Percentiles rank a stretch among this genome's conserved stretches.
Evolutionary conservation across 2,888 invertebrate genomes (phyloP).

Genomic region (Clepsis dumicolana): DNA sequence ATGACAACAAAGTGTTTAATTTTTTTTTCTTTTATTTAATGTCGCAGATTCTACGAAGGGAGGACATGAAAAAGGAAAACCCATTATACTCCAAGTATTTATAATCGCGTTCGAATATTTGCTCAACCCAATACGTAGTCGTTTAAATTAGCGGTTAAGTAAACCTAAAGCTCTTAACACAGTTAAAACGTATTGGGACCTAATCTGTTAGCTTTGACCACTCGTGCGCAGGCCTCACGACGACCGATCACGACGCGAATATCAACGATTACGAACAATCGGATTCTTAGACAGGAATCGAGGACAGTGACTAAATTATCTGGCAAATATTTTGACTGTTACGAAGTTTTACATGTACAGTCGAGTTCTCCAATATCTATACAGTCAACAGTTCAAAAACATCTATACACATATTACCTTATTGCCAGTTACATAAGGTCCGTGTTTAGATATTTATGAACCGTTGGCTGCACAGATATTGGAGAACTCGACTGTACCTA

Average conservation of each 20-base stretch:
- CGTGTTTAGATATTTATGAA: too few relatives aligned
- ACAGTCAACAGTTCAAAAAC: too few relatives aligned
- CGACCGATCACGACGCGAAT: conserved; percentile 25
- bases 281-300: not conserved
- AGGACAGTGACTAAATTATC: not conserved
- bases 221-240: conserved; percentile 37
- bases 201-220: conserved; percentile 22
- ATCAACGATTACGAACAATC: conserved; percentile 1
- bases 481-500: too few relatives aligned
- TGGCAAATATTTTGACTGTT: not conserved
- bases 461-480: too few relatives aligned
- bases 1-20: too few relatives aligned
- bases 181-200: conserved; percentile 11
- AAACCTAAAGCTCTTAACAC: conserved; percentile 12
- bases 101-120: not conserved
- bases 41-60: too few relatives aligned
- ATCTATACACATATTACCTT: too few relatives aligned
- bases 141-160: conserved; percentile 5
- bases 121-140: not conserved
- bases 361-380: too few relatives aligned
- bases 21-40: too few relatives aligned
- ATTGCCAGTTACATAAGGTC: too few relatives aligned
- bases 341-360: not conserved
- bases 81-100: too few relatives aligned
- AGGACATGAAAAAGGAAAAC: too few relatives aligned